Evolutionary conservation across 2,113 vertebrate species (phyloP).

Genomic region (Cyanoliseus patagonus): DNA sequence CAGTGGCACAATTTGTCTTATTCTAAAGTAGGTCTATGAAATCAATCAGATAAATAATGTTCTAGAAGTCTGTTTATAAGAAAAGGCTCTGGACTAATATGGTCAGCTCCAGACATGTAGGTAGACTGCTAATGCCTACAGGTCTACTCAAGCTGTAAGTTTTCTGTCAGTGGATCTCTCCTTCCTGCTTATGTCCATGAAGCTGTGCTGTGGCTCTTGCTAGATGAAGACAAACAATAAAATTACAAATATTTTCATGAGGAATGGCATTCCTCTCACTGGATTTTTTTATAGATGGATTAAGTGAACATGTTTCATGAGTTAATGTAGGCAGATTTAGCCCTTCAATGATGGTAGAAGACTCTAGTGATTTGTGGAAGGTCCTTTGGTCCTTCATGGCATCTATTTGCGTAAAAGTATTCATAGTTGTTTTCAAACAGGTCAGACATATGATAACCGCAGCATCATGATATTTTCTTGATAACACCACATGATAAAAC

Average conservation of each 20-base stretch:
- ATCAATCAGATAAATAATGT: neutral
- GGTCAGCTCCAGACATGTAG: neutral
- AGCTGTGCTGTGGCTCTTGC: neutral
- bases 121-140: neutral
- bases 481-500: neutral
- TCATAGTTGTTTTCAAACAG: neutral
- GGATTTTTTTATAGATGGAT: neutral
- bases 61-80: neutral
- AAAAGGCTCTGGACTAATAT: neutral
- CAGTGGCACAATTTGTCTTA: neutral
- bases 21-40: neutral
- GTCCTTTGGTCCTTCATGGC: neutral
- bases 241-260: neutral
- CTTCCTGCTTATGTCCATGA: neutral
- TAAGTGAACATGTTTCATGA: neutral
- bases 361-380: neutral
- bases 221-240: neutral
- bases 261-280: neutral
- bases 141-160: neutral
- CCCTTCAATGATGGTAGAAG: neutral
- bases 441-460: neutral
- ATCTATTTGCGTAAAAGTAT: neutral
- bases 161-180: neutral
- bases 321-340: neutral
- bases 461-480: neutral